Percentiles rank a stretch among this genome's conserved stretches.
These are phyloP conservation scores for Polydrusus tereticollis DNA, from an alignment of 2,888 invertebrate genomes.

Conservation along the genomic window DNA sequence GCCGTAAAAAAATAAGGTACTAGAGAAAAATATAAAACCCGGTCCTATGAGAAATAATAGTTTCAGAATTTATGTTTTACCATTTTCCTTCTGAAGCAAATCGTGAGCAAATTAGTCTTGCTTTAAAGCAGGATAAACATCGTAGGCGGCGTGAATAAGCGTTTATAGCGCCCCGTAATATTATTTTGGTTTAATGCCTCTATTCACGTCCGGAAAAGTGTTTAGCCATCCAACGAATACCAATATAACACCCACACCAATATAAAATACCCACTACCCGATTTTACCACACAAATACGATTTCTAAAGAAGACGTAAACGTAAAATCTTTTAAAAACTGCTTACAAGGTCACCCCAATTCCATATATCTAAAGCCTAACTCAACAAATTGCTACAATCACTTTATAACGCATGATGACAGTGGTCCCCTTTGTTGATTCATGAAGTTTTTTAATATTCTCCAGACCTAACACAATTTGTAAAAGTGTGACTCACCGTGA, in stretches of 20 bases:
- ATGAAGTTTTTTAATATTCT: too few relatives aligned
- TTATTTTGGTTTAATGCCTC: not conserved
- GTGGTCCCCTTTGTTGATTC: too few relatives aligned
- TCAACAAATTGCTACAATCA: too few relatives aligned
- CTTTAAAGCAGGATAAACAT: not conserved
- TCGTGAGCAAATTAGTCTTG: not conserved
- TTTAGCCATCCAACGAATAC: not conserved
- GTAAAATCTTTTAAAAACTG: too few relatives aligned
- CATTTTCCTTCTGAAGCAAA: not conserved
- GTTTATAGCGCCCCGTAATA: not conserved
- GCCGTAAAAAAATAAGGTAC: not conserved
- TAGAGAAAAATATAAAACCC: not conserved
- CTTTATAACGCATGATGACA: too few relatives aligned
- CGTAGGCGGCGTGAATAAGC: not conserved
- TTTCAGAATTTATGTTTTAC: not conserved
- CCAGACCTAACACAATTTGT: too few relatives aligned
- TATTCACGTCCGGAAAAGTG: not conserved
- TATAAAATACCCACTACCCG: not conserved
- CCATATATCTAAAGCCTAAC: too few relatives aligned
- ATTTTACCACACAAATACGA: too few relatives aligned
- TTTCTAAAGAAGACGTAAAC: too few relatives aligned
- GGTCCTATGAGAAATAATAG: not conserved
- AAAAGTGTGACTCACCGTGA: slow-evolving; percentile 62
- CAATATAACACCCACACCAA: not conserved
- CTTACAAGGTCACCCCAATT: too few relatives aligned